These are phyloP conservation scores for Athetis lepigone DNA, from an alignment of 2,888 invertebrate species.

Conservation along the genomic window DNA sequence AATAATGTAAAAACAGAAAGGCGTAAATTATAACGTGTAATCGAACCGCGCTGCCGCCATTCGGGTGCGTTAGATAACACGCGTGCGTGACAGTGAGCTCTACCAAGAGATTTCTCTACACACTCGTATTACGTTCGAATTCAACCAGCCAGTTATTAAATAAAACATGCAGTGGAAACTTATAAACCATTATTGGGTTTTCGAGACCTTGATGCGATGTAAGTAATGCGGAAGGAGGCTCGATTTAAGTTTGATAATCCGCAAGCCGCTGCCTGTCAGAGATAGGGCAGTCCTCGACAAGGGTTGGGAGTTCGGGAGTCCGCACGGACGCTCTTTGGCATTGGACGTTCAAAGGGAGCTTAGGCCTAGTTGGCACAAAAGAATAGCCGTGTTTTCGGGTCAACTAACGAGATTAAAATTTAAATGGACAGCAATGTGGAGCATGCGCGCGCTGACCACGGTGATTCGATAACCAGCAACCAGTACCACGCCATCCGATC, in stretches of 20 bases:
- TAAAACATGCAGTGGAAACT: conserved; percentile 41
- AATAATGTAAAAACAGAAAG: conserved; percentile 46
- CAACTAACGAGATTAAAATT: conserved; percentile 70
- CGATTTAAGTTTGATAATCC: conserved; percentile 84
- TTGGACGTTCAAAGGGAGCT: conserved; percentile 74
- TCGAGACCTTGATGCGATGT: conserved; percentile 52
- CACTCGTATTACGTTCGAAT: conserved; percentile 21
- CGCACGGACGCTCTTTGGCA: conserved; percentile 72
- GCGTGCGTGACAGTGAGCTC: conserved; percentile 34
- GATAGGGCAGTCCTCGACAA: conserved; percentile 81
- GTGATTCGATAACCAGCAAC: conserved; percentile 68
- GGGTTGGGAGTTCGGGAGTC: conserved; percentile 74
- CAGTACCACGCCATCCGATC: conserved; percentile 59
- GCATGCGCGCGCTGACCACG: conserved; percentile 67
- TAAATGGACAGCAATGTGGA: conserved; percentile 63
- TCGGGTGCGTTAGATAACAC: conserved; percentile 44
- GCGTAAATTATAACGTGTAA: conserved; percentile 35
- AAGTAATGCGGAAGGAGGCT: conserved; percentile 68
- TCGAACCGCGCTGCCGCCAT: conserved; percentile 27
- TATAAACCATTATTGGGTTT: conserved; percentile 51
- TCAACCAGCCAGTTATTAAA: conserved; percentile 27
- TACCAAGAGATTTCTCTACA: conserved; percentile 40
- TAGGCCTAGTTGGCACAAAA: conserved; percentile 73
- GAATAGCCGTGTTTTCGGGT: conserved; percentile 64
- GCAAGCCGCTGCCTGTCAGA: conserved; percentile 80